phyloP scores from a whole-genome alignment of 2,888 invertebrate genomes.

The Hofmannophila pseudospretella region DNA sequence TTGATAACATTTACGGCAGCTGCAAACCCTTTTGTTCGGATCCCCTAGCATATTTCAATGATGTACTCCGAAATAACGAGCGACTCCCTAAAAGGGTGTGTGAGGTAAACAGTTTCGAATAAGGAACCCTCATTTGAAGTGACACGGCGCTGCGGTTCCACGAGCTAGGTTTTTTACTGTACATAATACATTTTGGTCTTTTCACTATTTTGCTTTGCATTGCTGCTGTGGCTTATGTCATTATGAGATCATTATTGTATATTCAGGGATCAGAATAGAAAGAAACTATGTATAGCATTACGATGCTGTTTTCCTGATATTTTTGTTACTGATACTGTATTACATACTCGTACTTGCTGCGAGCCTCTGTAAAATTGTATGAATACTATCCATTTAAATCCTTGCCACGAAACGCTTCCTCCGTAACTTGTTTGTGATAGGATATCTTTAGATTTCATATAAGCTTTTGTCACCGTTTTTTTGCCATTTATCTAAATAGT shows the following conservation, averaged over 20 bases:
- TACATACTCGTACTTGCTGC: too few species aligned
- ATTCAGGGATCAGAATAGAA: not conserved
- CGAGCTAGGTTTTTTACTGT: not conserved
- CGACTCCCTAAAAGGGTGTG: constrained; percentile 29
- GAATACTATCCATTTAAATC: too few species aligned
- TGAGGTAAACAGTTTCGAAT: constrained; percentile 25
- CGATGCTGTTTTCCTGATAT: not conserved
- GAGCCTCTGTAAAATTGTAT: too few species aligned
- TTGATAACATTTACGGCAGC: not conserved
- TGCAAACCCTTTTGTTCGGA: not conserved
- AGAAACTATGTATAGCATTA: not conserved
- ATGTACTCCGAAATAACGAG: constrained; percentile 39
- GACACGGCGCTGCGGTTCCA: constrained; percentile 2
- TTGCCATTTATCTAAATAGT: too few species aligned
- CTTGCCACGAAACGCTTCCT: too few species aligned
- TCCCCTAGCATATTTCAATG: constrained; percentile 42
- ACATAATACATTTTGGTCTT: not conserved
- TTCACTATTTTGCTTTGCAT: not conserved
- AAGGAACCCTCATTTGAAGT: constrained; percentile 7
- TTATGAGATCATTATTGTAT: not conserved
- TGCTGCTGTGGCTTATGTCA: not conserved
- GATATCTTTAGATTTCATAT: too few species aligned
- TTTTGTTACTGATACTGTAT: too few species aligned
- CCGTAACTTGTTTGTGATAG: too few species aligned
- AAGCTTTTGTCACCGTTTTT: too few species aligned